Evolutionary conservation across 1,140 invertebrate species (phyloP).

Genomic region (Arctopsyche grandis): DNA sequence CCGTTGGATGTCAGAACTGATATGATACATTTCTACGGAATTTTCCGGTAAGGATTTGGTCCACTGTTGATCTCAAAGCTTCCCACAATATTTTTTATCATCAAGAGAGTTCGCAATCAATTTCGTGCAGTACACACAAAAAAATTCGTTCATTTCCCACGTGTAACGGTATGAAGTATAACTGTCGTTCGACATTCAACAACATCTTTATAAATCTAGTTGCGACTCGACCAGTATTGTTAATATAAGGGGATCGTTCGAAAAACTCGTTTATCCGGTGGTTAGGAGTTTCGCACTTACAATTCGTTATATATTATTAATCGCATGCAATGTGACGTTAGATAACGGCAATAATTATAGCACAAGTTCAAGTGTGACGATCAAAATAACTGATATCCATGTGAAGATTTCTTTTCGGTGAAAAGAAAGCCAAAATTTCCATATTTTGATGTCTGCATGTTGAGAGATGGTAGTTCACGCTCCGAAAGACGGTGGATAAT

Average conservation of each 20-base stretch:
- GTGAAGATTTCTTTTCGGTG: too few relatives aligned
- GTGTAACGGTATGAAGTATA: conserved; percentile 11
- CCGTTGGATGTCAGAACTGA: too few relatives aligned
- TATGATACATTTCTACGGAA: too few relatives aligned
- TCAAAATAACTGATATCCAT: too few relatives aligned
- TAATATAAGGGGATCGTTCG: conserved; percentile 9
- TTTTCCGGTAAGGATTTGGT: too few relatives aligned
- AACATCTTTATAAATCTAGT: background rate
- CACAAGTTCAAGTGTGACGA: too few relatives aligned
- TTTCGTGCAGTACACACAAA: background rate
- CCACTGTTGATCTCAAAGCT: too few relatives aligned
- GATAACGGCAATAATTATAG: background rate
- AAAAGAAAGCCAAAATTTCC: too few relatives aligned
- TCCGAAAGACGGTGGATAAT: background rate
- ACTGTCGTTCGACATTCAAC: conserved; percentile 13
- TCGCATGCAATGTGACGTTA: background rate
- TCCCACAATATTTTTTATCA: too few relatives aligned
- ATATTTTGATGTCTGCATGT: background rate
- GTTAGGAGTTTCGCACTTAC: background rate
- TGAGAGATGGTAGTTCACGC: background rate
- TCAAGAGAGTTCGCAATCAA: background rate
- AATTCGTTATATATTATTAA: conserved; percentile 19
- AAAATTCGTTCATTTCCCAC: conserved; percentile 29
- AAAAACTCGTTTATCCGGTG: conserved; percentile 3
- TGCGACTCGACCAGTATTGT: background rate